Percentiles rank a stretch among this genome's conserved stretches.
phyloP scores from a whole-genome alignment of 1,140 invertebrate genomes.

The Dermatophagoides farinae region DNA sequence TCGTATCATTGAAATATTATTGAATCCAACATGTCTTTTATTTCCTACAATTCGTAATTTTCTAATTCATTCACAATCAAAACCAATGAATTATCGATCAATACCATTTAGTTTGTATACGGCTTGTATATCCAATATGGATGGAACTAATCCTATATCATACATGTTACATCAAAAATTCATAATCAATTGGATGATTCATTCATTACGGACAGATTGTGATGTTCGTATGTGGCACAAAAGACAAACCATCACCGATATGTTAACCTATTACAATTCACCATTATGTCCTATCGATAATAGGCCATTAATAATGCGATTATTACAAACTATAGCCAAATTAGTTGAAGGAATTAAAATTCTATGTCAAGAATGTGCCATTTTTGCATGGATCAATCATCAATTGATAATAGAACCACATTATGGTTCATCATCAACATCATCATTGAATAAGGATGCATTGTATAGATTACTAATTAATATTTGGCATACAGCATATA shows the following conservation, averaged over 20 bases:
- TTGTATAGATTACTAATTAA: background rate
- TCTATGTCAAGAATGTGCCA: background rate
- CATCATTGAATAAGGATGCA: background rate
- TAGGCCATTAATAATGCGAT: background rate
- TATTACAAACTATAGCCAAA: background rate
- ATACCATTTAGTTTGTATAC: background rate
- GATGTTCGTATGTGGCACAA: background rate
- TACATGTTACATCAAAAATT: background rate
- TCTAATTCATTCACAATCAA: background rate
- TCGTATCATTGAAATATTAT: conserved; percentile 3
- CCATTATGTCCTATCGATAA: background rate
- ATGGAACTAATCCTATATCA: background rate
- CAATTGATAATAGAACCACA: background rate
- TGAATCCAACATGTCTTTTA: background rate
- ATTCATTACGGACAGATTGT: background rate
- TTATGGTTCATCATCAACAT: background rate
- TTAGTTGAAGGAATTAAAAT: background rate
- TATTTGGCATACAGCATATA: conserved; percentile 1
- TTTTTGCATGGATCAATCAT: conserved; percentile 10
- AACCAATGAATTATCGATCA: background rate
- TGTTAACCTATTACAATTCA: conserved; percentile 1
- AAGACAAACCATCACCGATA: background rate
- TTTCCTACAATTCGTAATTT: background rate
- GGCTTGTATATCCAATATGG: background rate
- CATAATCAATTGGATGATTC: conserved; percentile 1